Evolutionary conservation across 2,888 invertebrate species (phyloP), one percentile per base, ranked within the genome.

Genomic region (Dryobotodes eremita): DNA sequence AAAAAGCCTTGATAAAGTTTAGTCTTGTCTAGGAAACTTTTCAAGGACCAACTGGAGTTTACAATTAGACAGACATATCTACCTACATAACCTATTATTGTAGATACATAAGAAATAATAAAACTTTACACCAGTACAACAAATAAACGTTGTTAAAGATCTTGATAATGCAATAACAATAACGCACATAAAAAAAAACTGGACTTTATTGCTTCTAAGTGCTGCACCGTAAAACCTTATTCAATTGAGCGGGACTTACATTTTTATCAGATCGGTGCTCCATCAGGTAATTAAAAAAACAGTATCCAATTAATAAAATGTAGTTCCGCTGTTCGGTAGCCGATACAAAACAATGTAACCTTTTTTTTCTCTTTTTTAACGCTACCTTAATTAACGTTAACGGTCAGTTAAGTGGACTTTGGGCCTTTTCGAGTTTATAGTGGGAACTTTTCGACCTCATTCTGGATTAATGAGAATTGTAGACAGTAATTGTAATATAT

Each of bases 301-400:
- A 92, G 92, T 92, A 89, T 92, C 94, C 96, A 96, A 96, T 96
- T 96, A 96, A 95, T 95, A 90, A 94, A 96, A 95, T 94, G 95
- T 95, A 94, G 92, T 94, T 94, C 91, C 92, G 91, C 91, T 87
- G 88, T 82, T 87, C 89, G 79, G 89, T 88, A 89, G 89, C 84
- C 69, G 89, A 81, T 84, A 91, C 91, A 90, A 92, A 94, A 95
- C 96, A 95, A 95, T 95, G 94, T 93, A 91, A 89, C 90, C 92
- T 92, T 94, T 93, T 94, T 93, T 93, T 92, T 92, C 91, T 90
- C 71, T 69, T 64, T 88, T 89, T 88, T 86, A 89, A 91, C 90
- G 89, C 91, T 90, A 86, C 89, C 89, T 94, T 95, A 96, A 96
- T 96, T 96, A 95, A 94, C 93, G 94, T 93, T 95, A 93, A 94